Evolutionary conservation across 2,113 vertebrate species (phyloP), one percentile per base, ranked within the genome.

Genomic region (Physeter macrocephalus): DNA sequence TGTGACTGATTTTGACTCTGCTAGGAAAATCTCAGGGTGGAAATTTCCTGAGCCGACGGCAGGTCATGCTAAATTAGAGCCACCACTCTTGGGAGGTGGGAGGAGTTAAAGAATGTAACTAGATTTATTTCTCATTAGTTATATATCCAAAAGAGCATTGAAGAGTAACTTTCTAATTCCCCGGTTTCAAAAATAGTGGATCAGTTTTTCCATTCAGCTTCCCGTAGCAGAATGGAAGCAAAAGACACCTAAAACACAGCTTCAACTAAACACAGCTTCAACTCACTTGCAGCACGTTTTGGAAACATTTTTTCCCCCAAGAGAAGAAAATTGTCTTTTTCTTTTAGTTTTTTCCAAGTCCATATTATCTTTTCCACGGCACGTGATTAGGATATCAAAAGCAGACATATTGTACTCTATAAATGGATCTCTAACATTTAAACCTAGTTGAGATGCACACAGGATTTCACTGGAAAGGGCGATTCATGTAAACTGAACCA

Each of bases 1-100:
- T 39, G 43, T 87, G 84, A 96, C 96, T 77, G 97, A 94, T 95
- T 96, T 93, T 87, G 88, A 98, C 89, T 74, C 23, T 43, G 75
- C 67, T 94, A 90, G 1, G 59, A 97, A 98, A 98, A 95, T 95
- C 95, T 97, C 96, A 97, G 97, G 93, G 97, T 98, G 97, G 97
- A 97, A 98, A 98, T 98, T 98, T 99, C 98, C 98, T 98, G 98
- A 97, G 95, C 49, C 77, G 85, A 98, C 69, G 80, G 94, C 66
- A 95, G 97, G 61, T 31, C 23, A 2, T 43, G 57, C 67, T 97
- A 87, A 87, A n/a, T 95, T 96, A 96, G 93, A 98, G 89, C 96
- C 94, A 95, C 86, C 64, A 69, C 92, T 97, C 94, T 81, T 92
- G 34, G 94, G 88, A 90, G 88, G 29, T 49, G 83, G 94, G 84